A percentile compares a stretch with the other conserved stretches of the same genome.
phyloP scores from a whole-genome alignment of 2,797 vertebrate species.

The Hypotaenidia philippensis region DNA sequence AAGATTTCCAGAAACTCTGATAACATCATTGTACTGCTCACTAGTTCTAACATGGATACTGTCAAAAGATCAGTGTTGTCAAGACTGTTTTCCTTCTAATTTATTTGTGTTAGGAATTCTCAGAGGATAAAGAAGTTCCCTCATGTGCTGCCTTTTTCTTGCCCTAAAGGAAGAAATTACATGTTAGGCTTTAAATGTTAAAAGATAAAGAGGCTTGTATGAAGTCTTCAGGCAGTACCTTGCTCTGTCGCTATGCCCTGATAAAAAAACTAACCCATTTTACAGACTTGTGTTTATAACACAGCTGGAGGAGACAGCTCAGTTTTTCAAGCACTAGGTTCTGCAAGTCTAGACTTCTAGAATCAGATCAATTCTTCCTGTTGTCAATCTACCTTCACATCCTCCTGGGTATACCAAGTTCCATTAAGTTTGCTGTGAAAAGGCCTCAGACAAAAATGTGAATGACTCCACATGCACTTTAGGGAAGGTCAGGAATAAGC shows the following conservation, averaged over 20 bases:
- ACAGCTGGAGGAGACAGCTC: not conserved
- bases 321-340: not conserved
- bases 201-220: not conserved
- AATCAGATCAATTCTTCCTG: not conserved
- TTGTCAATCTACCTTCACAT: not conserved
- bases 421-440: not conserved
- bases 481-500: not conserved
- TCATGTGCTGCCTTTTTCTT: constrained; percentile 22
- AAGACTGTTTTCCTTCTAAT: constrained; percentile 50
- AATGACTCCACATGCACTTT: not conserved
- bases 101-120: constrained; percentile 51
- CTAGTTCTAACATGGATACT: constrained; percentile 73
- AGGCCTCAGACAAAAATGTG: not conserved
- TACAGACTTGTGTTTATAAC: not conserved
- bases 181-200: constrained; percentile 2
- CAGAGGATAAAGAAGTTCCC: constrained; percentile 13
- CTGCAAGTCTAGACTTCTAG: not conserved
- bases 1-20: constrained; percentile 77
- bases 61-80: constrained; percentile 62
- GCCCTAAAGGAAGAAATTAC: constrained; percentile 37
- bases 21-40: constrained; percentile 71
- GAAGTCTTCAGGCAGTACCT: not conserved
- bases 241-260: not conserved
- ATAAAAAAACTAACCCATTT: not conserved
- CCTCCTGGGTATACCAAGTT: not conserved